phyloP scores from a whole-genome alignment of 2,888 invertebrate species.

The Liposcelis brunnea region DNA sequence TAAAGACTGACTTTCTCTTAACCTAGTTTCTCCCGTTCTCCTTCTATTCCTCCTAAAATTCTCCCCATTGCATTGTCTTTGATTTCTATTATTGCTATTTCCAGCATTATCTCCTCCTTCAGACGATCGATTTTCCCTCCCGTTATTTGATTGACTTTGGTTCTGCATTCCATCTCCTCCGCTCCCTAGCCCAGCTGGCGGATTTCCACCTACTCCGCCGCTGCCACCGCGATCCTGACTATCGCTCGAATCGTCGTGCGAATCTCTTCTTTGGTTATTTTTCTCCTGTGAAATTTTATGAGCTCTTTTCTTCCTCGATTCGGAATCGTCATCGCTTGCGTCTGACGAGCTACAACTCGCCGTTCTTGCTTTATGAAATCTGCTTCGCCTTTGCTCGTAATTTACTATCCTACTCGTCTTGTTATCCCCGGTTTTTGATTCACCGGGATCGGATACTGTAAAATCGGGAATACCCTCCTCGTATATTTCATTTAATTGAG shows the following conservation, averaged over 20 bases:
- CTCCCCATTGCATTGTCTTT: constrained; percentile 21
- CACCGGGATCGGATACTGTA: constrained; percentile 13
- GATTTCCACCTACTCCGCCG: constrained; percentile 26
- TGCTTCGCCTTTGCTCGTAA: constrained; percentile 43
- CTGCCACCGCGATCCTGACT: constrained; percentile 52
- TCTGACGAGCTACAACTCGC: constrained; percentile 90
- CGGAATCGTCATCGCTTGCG: constrained; percentile 65
- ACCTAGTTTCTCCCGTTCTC: constrained; percentile 41
- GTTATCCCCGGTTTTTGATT: constrained; percentile 20
- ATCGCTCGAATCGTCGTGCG: constrained; percentile 73
- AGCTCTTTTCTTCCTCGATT: constrained; percentile 62
- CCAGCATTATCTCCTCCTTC: constrained; percentile 18
- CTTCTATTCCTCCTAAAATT: constrained; percentile 35
- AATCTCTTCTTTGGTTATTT: constrained; percentile 42
- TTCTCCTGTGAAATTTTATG: constrained; percentile 50
- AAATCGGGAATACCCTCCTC: constrained; percentile 38
- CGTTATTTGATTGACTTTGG: constrained; percentile 9
- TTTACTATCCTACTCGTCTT: constrained; percentile 14
- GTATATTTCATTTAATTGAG: constrained; percentile 43
- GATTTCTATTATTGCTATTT: constrained; percentile 21
- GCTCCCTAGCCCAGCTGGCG: constrained; percentile 14
- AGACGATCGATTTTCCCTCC: constrained; percentile 10
- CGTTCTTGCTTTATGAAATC: constrained; percentile 54
- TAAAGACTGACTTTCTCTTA: constrained; percentile 67
- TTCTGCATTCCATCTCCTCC: constrained; percentile 13